phyloP scores from a whole-genome alignment of 2,888 invertebrate genomes.

The Gymnocheta viridis region DNA sequence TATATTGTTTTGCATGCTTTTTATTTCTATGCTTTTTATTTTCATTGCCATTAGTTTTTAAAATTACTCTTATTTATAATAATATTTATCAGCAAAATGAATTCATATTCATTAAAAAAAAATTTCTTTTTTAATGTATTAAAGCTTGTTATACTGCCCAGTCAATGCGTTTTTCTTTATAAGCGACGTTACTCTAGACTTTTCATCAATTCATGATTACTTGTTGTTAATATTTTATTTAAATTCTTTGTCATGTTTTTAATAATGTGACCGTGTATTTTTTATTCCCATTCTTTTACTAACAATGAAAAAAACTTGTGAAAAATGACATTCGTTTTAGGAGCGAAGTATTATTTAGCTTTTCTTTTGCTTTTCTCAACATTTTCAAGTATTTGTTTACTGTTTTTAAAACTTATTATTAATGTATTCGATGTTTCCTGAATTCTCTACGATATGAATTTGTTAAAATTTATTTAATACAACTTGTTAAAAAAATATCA shows the following conservation, averaged over 20 bases:
- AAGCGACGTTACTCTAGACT: neutral
- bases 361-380: too few relatives aligned
- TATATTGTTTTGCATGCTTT: too few relatives aligned
- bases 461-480: neutral
- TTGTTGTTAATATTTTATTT: neutral
- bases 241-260: neutral
- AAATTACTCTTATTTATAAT: too few relatives aligned
- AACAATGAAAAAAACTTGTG: neutral
- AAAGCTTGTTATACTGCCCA: neutral
- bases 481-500: neutral
- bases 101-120: neutral
- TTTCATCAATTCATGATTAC: neutral
- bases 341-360: neutral
- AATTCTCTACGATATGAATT: neutral
- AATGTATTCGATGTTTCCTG: neutral
- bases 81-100: neutral
- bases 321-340: neutral
- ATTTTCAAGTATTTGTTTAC: too few relatives aligned
- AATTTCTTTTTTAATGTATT: neutral
- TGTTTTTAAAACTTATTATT: too few relatives aligned
- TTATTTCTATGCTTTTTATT: too few relatives aligned
- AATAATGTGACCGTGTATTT: neutral
- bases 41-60: too few relatives aligned
- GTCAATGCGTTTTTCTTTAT: too few relatives aligned
- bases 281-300: neutral